These are phyloP conservation scores for Agriopis leucophaearia DNA, from an alignment of 2,888 invertebrate species.

Conservation along the genomic window DNA sequence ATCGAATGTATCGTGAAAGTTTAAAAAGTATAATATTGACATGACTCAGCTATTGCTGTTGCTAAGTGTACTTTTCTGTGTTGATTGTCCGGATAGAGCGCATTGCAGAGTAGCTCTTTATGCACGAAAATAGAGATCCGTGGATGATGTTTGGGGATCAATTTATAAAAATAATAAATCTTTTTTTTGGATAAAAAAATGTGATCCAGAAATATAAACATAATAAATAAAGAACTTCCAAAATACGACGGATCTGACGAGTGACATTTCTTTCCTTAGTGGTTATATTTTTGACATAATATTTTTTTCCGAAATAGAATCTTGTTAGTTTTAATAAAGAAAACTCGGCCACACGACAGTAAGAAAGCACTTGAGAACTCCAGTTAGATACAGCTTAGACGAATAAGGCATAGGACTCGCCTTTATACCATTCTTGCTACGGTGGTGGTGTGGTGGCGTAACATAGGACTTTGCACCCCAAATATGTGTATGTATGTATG, in stretches of 20 bases:
- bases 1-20: too few relatives aligned
- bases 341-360: not conserved
- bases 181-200: not conserved
- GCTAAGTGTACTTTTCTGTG: conserved; percentile 52
- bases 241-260: not conserved
- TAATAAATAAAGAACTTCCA: not conserved
- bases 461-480: too few relatives aligned
- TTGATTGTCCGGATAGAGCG: conserved; percentile 80
- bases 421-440: not conserved
- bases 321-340: conserved; percentile 7
- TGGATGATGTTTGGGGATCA: conserved; percentile 13
- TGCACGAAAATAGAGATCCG: conserved; percentile 57
- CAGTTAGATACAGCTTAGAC: not conserved
- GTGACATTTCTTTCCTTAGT: conserved; percentile 7
- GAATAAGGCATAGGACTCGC: not conserved
- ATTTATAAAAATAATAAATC: not conserved
- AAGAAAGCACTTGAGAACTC: not conserved
- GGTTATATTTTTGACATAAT: not conserved
- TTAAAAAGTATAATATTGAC: too few relatives aligned
- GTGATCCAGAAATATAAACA: not conserved
- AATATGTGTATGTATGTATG: too few relatives aligned
- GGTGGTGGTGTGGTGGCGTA: too few relatives aligned
- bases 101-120: conserved; percentile 69
- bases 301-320: conserved; percentile 5
- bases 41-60: not conserved